Evolutionary conservation across 2,888 invertebrate genomes (phyloP).

Genomic region (Lasioglossum zephyrum): DNA sequence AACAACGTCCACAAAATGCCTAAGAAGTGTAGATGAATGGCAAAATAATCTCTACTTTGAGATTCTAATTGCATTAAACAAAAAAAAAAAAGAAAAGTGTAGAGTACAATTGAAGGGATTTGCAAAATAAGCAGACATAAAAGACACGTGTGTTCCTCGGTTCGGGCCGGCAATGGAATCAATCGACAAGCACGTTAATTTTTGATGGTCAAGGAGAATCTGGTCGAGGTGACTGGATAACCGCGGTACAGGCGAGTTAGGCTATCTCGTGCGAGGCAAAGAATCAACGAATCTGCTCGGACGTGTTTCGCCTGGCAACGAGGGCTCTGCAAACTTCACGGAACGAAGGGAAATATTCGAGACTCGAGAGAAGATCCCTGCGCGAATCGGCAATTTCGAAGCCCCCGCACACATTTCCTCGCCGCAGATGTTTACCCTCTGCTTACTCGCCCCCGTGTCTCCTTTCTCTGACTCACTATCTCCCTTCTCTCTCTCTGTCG

Average conservation of each 20-base stretch:
- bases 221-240: not conserved
- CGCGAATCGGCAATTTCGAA: constrained; percentile 17
- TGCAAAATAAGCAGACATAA: too few relatives aligned
- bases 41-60: too few relatives aligned
- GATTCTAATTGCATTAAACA: too few relatives aligned
- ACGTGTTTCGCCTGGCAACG: constrained; percentile 19
- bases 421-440: constrained; percentile 23
- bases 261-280: not conserved
- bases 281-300: not conserved
- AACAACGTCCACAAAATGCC: not conserved
- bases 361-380: not conserved
- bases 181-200: not conserved
- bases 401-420: not conserved
- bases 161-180: too few relatives aligned
- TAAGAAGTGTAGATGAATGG: not conserved
- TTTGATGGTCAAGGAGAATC: not conserved
- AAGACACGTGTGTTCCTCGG: too few relatives aligned
- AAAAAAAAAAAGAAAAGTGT: too few relatives aligned
- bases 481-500: not conserved
- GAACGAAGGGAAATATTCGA: not conserved
- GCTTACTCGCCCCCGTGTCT: constrained; percentile 1
- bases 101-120: too few relatives aligned
- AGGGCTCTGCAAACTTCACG: constrained; percentile 2
- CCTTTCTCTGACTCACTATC: not conserved
- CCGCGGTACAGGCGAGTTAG: not conserved